Conservation (phyloP, 2,888 invertebrate genomes). For the Troglohyphantes excavatus region DNA sequence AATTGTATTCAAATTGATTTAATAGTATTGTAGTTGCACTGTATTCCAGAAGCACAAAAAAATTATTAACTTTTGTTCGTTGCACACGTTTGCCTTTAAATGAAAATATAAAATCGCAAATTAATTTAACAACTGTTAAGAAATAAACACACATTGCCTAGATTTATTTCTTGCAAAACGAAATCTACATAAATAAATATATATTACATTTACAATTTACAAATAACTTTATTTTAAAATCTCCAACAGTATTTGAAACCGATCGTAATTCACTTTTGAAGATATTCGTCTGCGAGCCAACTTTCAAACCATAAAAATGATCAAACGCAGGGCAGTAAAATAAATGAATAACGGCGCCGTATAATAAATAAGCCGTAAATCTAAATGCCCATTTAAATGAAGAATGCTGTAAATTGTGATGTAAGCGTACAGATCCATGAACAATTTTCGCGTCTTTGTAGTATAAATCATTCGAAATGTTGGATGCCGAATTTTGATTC, state of each 20-base stretch:
- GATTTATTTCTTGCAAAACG: no score
- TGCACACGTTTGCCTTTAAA: no score
- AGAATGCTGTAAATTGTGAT: neutral
- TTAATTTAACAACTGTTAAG: no score
- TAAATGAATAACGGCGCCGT: neutral
- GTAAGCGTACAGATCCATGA: neutral
- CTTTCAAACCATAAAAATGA: neutral
- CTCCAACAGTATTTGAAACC: neutral
- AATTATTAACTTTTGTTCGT: no score
- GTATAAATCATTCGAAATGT: neutral
- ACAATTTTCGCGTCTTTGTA: neutral
- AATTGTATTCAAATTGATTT: no score
- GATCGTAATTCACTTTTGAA: neutral
- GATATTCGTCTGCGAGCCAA: neutral
- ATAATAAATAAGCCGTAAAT: constrained; percentile 1
- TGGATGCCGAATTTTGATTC: neutral
- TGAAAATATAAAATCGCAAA: no score
- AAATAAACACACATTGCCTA: no score
- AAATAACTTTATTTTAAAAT: neutral
- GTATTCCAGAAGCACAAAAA: no score
- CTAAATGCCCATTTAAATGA: constrained; percentile 2
- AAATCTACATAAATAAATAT: no score
- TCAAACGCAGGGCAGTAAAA: neutral
- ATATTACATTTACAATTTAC: no score
- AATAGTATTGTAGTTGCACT: no score